Base-by-base conservation (phyloP, 1,140 invertebrate species). In the Drosophila nigrodunni region DNA sequence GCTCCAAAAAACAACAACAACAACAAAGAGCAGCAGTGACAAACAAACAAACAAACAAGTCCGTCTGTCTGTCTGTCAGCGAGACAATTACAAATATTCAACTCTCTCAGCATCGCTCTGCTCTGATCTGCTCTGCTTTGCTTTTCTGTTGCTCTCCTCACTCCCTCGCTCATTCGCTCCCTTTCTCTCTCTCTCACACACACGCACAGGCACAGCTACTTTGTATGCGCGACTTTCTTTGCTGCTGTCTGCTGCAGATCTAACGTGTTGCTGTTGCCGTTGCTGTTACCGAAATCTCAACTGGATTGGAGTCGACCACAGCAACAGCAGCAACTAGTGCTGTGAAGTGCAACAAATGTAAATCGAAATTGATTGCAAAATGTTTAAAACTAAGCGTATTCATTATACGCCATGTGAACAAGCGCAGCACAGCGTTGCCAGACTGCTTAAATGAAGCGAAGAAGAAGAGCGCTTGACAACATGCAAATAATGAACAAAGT, bases 361-460 rank as follows among this genome's bases (percentile, higher is more conserved):
- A 91, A 90, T 82, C 73, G 65, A 82, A 90, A 80, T 86, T 85
- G 87, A 89, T 89, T 89, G 82, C 86, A 82, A 89, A 90, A 88
- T 90, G 87, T 62, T 81, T 73, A 73, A 73, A 41, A 52, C 39
- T 61, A 70, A 77, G 72, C 72, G 66, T 70, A 70, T 77, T 73
- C 69, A 89, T 68, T 75, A 70, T 55, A 68, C 66, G 66, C 64
- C 59, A 80, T 71, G 74, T 49, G 59, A 49, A 73, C 54, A 37
- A 21, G 30, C 44, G 25, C 25, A 30, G 25, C n/a, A 39, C 34
- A 49, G 59, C 50, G 72, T 69, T 82, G 76, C 82, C 82, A 72
- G 67, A 87, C 21, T 6, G 59, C 18, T 30, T 0, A n/a, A 65
- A 1, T 18, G 8, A 7, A 43, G 34, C 13, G 25, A 1, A 30